Base-by-base conservation (phyloP, 2,113 vertebrate genomes). In the Picathartes gymnocephalus region DNA sequence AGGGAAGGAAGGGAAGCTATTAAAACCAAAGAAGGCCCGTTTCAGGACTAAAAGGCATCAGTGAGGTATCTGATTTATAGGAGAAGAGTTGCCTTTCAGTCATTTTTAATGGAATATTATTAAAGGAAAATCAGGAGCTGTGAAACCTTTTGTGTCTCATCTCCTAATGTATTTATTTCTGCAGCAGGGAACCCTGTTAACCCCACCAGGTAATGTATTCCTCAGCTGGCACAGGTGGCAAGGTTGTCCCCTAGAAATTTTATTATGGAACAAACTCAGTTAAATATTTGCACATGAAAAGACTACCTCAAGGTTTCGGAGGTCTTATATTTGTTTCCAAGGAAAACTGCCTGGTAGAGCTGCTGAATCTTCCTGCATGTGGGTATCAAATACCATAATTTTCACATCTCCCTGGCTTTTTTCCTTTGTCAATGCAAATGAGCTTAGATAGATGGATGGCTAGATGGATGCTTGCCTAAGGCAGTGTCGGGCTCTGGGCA, bases 81-180 rank as follows among this genome's bases (percentile, higher is more conserved):
- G 54, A 96, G 92, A 54, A 97, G 51, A 87, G 81, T 83, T 82
- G 88, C 85, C 95, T 97, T 97, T 96, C 94, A 86, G 68, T 98
- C 96, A 97, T 96, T 97, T 97, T 97, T 97, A 97, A 98, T 97
- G 97, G 96, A 97, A 97, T 97, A 96, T 95, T 97, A 97, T 97
- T 97, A 98, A 98, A 97, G 95, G 95, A 96, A 96, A 96, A 97
- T 96, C 94, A 96, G 95, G 95, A 97, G 95, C 96, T 97, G 94
- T 96, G 97, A 97, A 97, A 96, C 92, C 95, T 97, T 97, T 92
- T 92, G 77, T 95, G 86, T 93, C 96, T 97, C 93, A 88, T 96
- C 90, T 96, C 90, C 95, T 98, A 97, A 98, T 98, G 96, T 97
- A 97, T 98, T 98, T 98, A 98, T 98, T 97, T 98, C 96, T 97